These are phyloP conservation scores for Sinocyclocheilus anshuiensis DNA, from an alignment of 2,113 vertebrate species.

Conservation along the genomic window DNA sequence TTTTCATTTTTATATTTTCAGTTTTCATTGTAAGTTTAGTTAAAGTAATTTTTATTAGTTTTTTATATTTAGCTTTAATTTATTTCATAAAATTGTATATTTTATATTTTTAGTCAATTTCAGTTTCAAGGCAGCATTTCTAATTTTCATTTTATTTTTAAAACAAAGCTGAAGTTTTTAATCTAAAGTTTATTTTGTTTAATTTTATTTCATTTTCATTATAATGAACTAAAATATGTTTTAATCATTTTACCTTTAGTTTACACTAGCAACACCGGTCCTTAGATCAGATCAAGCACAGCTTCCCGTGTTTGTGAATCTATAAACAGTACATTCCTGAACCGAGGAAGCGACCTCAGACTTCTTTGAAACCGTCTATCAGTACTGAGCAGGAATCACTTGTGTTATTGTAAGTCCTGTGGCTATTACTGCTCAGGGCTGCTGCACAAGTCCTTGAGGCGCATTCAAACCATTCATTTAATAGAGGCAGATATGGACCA, in stretches of 20 bases:
- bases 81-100: too few species aligned
- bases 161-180: too few species aligned
- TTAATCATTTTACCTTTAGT: neutral
- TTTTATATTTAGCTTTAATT: neutral
- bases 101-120: too few species aligned
- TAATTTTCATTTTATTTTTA: too few species aligned
- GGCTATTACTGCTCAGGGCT: neutral
- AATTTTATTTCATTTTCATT: too few species aligned
- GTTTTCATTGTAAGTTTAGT: neutral
- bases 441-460: neutral
- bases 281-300: neutral
- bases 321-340: neutral
- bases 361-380: constrained; percentile 1
- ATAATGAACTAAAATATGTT: too few species aligned
- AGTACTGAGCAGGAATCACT: neutral
- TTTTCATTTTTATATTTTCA: too few species aligned
- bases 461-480: neutral
- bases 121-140: too few species aligned
- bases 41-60: neutral
- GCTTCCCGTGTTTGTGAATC: neutral
- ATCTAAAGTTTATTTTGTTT: too few species aligned
- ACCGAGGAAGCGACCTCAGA: neutral
- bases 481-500: neutral
- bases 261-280: neutral
- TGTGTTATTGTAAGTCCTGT: neutral